Evolutionary conservation across 2,113 vertebrate genomes (phyloP), one percentile per base, ranked within the genome.

Genomic region (Chrysemys picta): DNA sequence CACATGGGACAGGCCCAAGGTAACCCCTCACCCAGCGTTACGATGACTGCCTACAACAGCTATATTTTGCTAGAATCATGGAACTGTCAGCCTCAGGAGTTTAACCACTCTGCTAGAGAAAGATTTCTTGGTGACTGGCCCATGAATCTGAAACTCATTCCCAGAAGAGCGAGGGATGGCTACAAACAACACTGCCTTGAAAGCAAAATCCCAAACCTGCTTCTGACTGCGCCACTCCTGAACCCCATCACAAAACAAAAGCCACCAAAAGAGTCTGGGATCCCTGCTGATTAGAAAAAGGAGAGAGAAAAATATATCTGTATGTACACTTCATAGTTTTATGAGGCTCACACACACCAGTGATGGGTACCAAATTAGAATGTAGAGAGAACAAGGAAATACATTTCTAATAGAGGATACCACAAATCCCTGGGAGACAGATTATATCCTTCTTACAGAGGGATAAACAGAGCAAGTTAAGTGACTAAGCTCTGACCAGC

Each of bases 1-100:
- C 8, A 14, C 80, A 7, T 45, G 76, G 56, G 79, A 62, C 8
- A 78, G 27, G 0, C 6, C n/a, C 38, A 75, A 1, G 0, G 11
- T 76, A 2, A 25, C 25, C 72, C 22, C 17, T 87, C 56, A 75
- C 31, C 24, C 6, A 69, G 16, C 0, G 0, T 2, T 47, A 35
- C 1, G 17, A 49, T 1, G 1, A 5, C 69, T 52, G 83, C 56
- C 35, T 85, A 21, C 1, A 2, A 38, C 0, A 69, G 29, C 2
- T 47, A 84, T 27, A 69, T 16, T 59, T 69, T n/a, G 82, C 80
- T 0, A n/a, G 8, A 65, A 22, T 35, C 2, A 29, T 4, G 4
- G 24, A 57, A 3, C 59, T 80, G 65, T 42, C n/a, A 6, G 2
- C 4, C 8, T 56, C 21, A 22, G 6, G 17, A 90, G 86, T 38